These are phyloP conservation scores for Urocyon cinereoargenteus DNA, from an alignment of 2,797 vertebrate species.

Conservation along the genomic window DNA sequence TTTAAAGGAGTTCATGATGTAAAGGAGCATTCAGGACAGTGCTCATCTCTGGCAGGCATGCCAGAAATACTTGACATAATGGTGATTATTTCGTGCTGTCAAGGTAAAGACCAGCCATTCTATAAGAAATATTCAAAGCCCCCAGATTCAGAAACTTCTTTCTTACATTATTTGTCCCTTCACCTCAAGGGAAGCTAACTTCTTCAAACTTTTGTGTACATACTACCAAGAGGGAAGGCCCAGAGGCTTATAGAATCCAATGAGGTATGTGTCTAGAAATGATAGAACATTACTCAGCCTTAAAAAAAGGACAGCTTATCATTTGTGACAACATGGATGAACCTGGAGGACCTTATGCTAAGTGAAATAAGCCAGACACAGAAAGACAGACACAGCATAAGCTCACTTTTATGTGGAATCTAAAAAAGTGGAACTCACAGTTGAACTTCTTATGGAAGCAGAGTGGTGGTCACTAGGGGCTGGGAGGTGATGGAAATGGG, in stretches of 20 bases:
- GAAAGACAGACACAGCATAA: neutral
- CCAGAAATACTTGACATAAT: neutral
- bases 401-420: neutral
- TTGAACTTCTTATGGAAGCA: neutral
- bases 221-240: neutral
- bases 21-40: neutral
- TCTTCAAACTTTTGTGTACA: neutral
- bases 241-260: neutral
- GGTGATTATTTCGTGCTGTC: neutral
- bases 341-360: neutral
- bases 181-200: neutral
- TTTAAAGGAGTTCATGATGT: neutral
- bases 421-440: neutral
- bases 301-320: neutral
- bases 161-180: neutral
- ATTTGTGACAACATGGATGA: neutral
- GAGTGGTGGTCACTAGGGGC: neutral
- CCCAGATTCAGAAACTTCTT: neutral
- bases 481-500: neutral
- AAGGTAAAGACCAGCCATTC: neutral
- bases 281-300: neutral
- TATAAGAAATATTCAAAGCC: neutral
- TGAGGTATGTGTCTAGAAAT: neutral
- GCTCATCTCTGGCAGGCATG: too few species aligned
- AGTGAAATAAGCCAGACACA: neutral